phyloP scores from a whole-genome alignment of 2,888 invertebrate genomes.

The Sesia apiformis region DNA sequence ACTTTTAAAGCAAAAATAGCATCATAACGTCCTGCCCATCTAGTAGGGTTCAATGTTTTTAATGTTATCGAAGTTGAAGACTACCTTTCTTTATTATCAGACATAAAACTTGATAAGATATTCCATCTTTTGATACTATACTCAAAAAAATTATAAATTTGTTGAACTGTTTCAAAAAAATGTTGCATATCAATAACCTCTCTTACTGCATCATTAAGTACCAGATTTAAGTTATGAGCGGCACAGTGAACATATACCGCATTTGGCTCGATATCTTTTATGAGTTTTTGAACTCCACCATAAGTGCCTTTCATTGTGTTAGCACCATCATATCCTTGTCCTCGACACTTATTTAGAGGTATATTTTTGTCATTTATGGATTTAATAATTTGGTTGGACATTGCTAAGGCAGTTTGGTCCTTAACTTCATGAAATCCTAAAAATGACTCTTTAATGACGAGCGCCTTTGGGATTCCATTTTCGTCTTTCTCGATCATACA shows the following conservation, averaged over 20 bases:
- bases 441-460: neutral
- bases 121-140: conserved; percentile 10
- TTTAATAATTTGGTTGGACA: neutral
- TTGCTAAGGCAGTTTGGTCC: neutral
- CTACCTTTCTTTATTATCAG: conserved; percentile 5
- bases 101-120: conserved; percentile 10
- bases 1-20: neutral
- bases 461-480: neutral
- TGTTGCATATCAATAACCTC: conserved; percentile 1
- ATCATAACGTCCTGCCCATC: conserved; percentile 8
- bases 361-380: neutral
- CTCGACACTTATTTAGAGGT: neutral
- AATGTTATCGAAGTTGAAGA: conserved; percentile 7
- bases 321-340: neutral
- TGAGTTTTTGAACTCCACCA: conserved; percentile 1
- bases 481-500: conserved; percentile 8
- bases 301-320: conserved; percentile 1
- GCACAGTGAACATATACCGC: conserved; percentile 7
- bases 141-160: conserved; percentile 5
- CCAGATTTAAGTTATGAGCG: neutral
- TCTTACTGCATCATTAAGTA: neutral
- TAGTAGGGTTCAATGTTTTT: conserved; percentile 10
- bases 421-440: neutral
- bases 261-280: conserved; percentile 6
- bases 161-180: conserved; percentile 6